These are phyloP conservation scores for Leptoteleia sp. DNA, from an alignment of 1,140 invertebrate species.

Conservation along the genomic window DNA sequence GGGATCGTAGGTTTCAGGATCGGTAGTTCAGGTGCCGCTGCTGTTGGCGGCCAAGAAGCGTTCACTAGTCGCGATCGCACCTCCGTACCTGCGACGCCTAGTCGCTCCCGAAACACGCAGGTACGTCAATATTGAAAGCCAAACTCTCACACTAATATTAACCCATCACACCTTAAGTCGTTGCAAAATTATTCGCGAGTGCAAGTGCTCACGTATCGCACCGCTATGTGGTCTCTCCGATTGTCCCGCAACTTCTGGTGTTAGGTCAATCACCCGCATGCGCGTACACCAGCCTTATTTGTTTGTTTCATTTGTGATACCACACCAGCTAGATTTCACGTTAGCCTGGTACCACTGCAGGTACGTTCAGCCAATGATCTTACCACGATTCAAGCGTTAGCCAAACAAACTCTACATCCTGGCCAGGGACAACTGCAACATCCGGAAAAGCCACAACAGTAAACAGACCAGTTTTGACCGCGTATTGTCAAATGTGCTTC, in stretches of 20 bases:
- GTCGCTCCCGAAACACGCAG: constrained; percentile 59
- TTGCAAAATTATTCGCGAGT: constrained; percentile 10
- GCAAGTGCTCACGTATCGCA: not conserved
- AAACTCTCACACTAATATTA: constrained; percentile 7
- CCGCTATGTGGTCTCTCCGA: not conserved
- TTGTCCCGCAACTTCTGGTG: constrained; percentile 13
- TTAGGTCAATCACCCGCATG: constrained; percentile 32
- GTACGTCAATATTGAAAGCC: constrained; percentile 33
- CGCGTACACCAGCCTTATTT: constrained; percentile 8
- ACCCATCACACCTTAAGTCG: not conserved
- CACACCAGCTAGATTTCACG: constrained; percentile 12
- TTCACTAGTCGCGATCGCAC: constrained; percentile 67
- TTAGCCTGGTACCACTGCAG: not conserved
- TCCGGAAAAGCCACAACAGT: no score
- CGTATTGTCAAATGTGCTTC: no score
- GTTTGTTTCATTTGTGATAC: constrained; percentile 9
- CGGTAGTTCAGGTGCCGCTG: constrained; percentile 68
- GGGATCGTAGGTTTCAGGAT: constrained; percentile 54
- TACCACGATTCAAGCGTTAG: no score
- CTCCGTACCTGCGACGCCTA: constrained; percentile 66
- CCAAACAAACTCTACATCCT: no score
- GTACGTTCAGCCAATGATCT: not conserved
- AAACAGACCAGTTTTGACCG: no score
- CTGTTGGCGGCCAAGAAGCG: constrained; percentile 36
- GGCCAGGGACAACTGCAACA: no score